phyloP scores from a whole-genome alignment of 2,888 invertebrate species.

The Drosophila pseudotakahashii region DNA sequence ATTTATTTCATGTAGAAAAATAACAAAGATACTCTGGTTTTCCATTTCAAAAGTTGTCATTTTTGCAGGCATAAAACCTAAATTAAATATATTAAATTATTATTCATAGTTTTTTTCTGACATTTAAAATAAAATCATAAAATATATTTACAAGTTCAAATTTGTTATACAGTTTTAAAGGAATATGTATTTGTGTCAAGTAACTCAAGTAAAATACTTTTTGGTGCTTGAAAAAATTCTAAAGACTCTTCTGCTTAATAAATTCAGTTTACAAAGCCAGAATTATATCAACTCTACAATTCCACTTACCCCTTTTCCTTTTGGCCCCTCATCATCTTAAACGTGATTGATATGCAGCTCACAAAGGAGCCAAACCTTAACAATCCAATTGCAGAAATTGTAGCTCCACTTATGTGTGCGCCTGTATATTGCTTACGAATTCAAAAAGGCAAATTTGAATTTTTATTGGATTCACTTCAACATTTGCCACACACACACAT shows the following conservation, averaged over 20 bases:
- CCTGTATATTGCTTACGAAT: slow-evolving; percentile 23
- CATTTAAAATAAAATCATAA: neutral
- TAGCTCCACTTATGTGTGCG: slow-evolving; percentile 24
- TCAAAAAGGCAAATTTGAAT: slow-evolving; percentile 36
- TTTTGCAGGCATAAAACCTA: no score
- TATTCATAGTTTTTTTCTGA: no score
- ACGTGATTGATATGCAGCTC: slow-evolving; percentile 50
- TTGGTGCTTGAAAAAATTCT: neutral
- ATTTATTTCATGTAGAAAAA: neutral
- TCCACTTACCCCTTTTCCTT: neutral
- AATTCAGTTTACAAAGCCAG: slow-evolving; percentile 28
- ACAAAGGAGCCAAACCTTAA: slow-evolving; percentile 42
- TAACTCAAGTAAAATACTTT: neutral
- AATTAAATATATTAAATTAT: no score
- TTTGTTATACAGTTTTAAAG: neutral
- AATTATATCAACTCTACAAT: slow-evolving; percentile 22
- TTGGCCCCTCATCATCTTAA: neutral
- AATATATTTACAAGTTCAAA: neutral
- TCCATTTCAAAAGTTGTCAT: no score
- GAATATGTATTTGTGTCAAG: neutral
- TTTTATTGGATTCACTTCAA: slow-evolving; percentile 41
- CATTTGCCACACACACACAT: slow-evolving; percentile 20
- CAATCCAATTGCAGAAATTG: slow-evolving; percentile 44
- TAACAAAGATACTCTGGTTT: neutral
- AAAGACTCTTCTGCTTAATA: slow-evolving; percentile 2